Conservation (phyloP, 2,797 vertebrate genomes). For the Microctenopoma lineatum region DNA sequence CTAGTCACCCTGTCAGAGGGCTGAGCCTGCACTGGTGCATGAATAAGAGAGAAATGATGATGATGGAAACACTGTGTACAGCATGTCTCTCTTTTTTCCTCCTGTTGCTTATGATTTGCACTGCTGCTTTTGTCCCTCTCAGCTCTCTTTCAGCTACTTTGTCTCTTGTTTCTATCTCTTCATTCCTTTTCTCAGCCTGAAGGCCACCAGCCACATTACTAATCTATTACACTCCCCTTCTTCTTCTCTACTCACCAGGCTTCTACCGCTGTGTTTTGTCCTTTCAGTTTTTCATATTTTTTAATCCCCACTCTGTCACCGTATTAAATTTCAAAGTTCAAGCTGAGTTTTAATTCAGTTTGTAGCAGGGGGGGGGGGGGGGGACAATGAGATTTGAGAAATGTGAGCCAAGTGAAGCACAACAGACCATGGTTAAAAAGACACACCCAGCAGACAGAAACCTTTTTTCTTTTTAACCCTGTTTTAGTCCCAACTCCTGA, state of each 20-base stretch:
- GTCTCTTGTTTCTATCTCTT: constrained; percentile 13
- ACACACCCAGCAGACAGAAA: background rate
- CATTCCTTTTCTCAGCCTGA: constrained; percentile 30
- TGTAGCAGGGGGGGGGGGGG: background rate
- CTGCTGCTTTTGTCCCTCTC: constrained; percentile 19
- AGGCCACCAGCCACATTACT: constrained; percentile 63
- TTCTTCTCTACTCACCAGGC: constrained; percentile 42
- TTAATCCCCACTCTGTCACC: constrained; percentile 23
- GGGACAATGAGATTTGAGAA: background rate
- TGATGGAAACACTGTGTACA: constrained; percentile 47
- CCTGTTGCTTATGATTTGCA: background rate
- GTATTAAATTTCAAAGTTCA: constrained; percentile 54
- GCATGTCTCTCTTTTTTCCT: constrained; percentile 5
- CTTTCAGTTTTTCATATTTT: background rate
- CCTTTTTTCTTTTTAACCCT: background rate
- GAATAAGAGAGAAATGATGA: constrained; percentile 58
- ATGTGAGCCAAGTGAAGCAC: background rate
- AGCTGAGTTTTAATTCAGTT: constrained; percentile 46
- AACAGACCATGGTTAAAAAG: background rate
- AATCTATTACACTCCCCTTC: constrained; percentile 55
- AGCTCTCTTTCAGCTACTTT: constrained; percentile 4
- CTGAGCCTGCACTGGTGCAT: constrained; percentile 37
- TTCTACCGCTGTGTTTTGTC: constrained; percentile 28
- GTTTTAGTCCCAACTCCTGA: background rate
- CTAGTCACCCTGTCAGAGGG: constrained; percentile 46